A percentile compares a stretch with the other conserved stretches of the same genome.
These are phyloP conservation scores for Chaenogobius annularis DNA, from an alignment of 2,113 vertebrate genomes.

Conservation along the genomic window DNA sequence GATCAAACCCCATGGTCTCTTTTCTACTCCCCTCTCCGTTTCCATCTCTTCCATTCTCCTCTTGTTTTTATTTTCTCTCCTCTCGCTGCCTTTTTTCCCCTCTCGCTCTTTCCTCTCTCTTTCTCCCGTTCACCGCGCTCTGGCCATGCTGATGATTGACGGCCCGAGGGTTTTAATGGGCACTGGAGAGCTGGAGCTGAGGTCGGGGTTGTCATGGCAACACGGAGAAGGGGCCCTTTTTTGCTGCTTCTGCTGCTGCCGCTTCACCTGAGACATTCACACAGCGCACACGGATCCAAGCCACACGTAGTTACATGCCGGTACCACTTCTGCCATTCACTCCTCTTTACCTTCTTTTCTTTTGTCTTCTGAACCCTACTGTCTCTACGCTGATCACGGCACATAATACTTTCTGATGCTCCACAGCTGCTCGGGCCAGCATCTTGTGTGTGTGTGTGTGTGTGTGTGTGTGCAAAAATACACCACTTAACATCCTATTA, in stretches of 20 bases:
- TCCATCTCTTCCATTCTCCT: slow-evolving; percentile 29
- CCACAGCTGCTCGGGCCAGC: slow-evolving; percentile 20
- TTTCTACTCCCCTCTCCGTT: slow-evolving; percentile 67
- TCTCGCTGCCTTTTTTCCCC: slow-evolving; percentile 2
- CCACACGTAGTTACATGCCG: slow-evolving; percentile 33
- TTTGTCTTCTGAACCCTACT: slow-evolving; percentile 4
- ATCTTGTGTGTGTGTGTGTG: neutral
- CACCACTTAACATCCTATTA: slow-evolving; percentile 24
- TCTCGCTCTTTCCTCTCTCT: slow-evolving; percentile 12
- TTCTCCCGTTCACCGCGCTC: slow-evolving; percentile 51
- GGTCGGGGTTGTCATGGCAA: slow-evolving; percentile 84
- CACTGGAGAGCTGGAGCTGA: slow-evolving; percentile 83
- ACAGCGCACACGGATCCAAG: neutral
- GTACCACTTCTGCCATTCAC: slow-evolving; percentile 59
- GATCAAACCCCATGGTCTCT: slow-evolving; percentile 70
- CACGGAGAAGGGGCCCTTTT: slow-evolving; percentile 79
- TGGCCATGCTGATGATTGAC: slow-evolving; percentile 82
- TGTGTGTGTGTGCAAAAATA: slow-evolving; percentile 11
- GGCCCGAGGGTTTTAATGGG: slow-evolving; percentile 85
- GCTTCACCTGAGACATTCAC: slow-evolving; percentile 71
- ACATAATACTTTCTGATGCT: slow-evolving; percentile 29
- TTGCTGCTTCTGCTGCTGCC: slow-evolving; percentile 53
- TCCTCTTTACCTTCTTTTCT: slow-evolving; percentile 11
- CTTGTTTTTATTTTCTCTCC: slow-evolving; percentile 17
- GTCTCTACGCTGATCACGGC: slow-evolving; percentile 18